Evolutionary conservation across 2,888 invertebrate genomes (phyloP).

Genomic region (Melikaiella ostensackeni): DNA sequence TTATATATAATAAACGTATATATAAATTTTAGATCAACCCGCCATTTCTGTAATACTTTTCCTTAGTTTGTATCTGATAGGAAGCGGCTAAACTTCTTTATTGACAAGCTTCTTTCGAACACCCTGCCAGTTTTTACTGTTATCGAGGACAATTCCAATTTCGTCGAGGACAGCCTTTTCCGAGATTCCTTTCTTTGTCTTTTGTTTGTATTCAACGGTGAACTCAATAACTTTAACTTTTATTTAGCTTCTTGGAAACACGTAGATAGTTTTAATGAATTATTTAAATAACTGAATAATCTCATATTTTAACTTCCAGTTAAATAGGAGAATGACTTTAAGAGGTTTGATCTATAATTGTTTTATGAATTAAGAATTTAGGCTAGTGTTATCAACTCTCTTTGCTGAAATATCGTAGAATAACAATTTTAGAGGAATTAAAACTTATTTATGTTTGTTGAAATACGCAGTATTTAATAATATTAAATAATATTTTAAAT

Average conservation of each 20-base stretch:
- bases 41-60: not conserved
- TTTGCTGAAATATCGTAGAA: too few species aligned
- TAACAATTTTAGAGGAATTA: too few species aligned
- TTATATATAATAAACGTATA: not conserved
- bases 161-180: slow-evolving; percentile 3
- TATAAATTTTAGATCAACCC: too few species aligned
- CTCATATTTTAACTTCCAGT: too few species aligned
- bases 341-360: too few species aligned
- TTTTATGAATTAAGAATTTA: too few species aligned
- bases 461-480: too few species aligned
- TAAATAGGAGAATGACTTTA: too few species aligned
- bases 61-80: not conserved
- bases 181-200: not conserved
- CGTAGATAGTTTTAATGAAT: not conserved
- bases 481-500: too few species aligned
- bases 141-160: slow-evolving; percentile 3
- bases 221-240: not conserved
- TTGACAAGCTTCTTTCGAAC: not conserved
- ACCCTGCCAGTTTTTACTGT: slow-evolving; percentile 3
- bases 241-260: not conserved
- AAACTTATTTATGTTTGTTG: too few species aligned
- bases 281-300: not conserved
- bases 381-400: too few species aligned
- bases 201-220: not conserved
- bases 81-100: not conserved